Base-by-base conservation (phyloP, 2,888 invertebrate species). In the Dorcus hopei region DNA sequence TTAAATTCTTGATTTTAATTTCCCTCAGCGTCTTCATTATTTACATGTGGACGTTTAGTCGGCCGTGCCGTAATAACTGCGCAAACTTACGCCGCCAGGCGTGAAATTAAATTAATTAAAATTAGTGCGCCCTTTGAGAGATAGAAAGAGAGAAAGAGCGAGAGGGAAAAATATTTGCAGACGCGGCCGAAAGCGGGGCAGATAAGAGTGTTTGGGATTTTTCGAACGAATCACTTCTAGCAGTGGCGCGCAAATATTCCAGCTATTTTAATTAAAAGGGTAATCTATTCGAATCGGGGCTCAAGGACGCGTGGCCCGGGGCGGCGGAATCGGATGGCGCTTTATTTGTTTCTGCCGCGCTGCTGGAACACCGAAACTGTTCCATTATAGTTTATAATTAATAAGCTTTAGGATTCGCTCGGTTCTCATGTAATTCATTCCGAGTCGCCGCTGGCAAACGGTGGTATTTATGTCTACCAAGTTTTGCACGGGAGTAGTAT, bases 181-280 rank as follows among this genome's bases (percentile, higher is more conserved):
- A 33, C 26, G 26, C 26, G 26, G 26, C 26, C 26, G 26, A 33
- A 33, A 33, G 7, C 26, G 26, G 26, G 26, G 26, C 1, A 33
- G 26, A 33, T 33, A 33, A 33, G 26, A 33, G 26, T 33, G 26
- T 33, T 33, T 33, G 26, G 6, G 7, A 6, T 33, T 33, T 33
- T 33, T 7, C 6, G 26, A 33, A 33, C 26, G 26, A 33, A 33
- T 33, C 26, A 33, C 26, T 33, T 33, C 7, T 33, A 33, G 45
- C 45, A 11, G 45, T 19, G 9, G 45, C 45, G 14, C 16, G 40
- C 47, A 54, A 38, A 54, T 48, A 47, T 48, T 41, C 33, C 11
- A 33, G 54, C 41, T 19, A 48, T 38, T 54, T 54, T 54, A 54
- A 54, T 54, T 54, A 54, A 54, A 54, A 49, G 49, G 40, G 23